These are phyloP conservation scores for Lonchura striata DNA, from an alignment of 2,113 vertebrate genomes.

Conservation along the genomic window DNA sequence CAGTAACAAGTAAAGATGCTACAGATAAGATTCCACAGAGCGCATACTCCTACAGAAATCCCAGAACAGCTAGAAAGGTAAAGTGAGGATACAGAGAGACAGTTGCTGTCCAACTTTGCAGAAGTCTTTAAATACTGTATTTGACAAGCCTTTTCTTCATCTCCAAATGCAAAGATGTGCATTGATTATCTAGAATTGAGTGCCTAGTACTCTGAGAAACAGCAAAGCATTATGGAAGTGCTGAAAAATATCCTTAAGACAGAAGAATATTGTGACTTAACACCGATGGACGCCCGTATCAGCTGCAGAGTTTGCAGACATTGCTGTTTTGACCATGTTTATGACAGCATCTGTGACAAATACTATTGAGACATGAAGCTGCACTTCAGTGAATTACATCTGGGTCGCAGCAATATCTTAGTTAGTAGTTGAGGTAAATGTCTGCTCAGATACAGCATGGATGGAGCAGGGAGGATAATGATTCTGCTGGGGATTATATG, in stretches of 20 bases:
- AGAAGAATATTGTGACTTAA: background rate
- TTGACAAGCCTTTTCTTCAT: background rate
- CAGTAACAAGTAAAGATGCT: background rate
- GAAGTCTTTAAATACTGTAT: background rate
- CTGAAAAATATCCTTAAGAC: background rate
- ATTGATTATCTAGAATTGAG: background rate
- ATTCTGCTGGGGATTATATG: background rate
- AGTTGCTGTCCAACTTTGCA: background rate
- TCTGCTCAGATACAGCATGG: background rate
- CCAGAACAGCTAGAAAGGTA: conserved; percentile 6
- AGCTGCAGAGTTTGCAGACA: background rate
- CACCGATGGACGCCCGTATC: background rate
- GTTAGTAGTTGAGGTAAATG: background rate
- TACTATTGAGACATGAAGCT: background rate
- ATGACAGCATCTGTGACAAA: background rate
- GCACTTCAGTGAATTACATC: background rate
- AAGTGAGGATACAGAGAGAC: background rate
- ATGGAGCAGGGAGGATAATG: background rate
- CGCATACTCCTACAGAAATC: conserved; percentile 17
- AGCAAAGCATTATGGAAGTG: background rate
- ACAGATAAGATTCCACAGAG: background rate
- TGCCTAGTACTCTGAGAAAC: background rate
- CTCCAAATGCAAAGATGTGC: background rate
- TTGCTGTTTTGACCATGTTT: background rate
- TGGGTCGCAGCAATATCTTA: background rate